Conservation (phyloP, 2,113 vertebrate species). For the Gorilla gorilla region DNA sequence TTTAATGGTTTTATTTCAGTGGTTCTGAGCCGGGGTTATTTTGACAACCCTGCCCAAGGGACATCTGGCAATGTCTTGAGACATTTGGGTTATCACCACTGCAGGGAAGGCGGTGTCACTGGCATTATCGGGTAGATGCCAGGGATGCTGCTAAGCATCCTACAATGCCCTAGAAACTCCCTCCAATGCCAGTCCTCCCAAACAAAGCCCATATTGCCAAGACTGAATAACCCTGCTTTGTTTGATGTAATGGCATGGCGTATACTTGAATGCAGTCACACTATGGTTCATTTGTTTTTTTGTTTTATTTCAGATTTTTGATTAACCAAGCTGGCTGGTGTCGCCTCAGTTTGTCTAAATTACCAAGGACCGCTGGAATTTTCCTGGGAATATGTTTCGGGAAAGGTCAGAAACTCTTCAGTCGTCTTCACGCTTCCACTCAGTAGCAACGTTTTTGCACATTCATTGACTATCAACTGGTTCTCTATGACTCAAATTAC, state of each 20-base stretch:
- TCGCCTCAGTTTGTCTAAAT: conserved; percentile 49
- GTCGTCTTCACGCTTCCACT: neutral
- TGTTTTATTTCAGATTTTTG: conserved; percentile 1
- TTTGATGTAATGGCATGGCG: neutral
- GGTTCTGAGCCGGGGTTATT: neutral
- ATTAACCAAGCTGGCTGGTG: neutral
- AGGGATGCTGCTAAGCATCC: neutral
- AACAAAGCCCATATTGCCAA: neutral
- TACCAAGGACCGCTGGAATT: conserved; percentile 25
- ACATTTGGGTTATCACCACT: neutral
- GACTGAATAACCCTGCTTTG: neutral
- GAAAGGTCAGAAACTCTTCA: neutral
- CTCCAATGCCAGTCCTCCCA: too few relatives aligned
- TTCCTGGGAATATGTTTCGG: neutral
- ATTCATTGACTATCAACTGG: neutral
- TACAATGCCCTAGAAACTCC: rapidly evolving
- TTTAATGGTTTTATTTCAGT: neutral
- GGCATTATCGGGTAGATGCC: neutral
- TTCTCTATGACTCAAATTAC: conserved; percentile 30
- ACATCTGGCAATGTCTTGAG: neutral
- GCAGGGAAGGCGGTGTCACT: neutral
- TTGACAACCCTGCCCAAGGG: too few relatives aligned
- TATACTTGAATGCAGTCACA: neutral
- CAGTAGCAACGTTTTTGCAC: neutral
- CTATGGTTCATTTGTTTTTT: neutral